Evolutionary conservation across 2,113 vertebrate species (phyloP), one percentile per base, ranked within the genome.

Genomic region (Lichenostomus cassidix): DNA sequence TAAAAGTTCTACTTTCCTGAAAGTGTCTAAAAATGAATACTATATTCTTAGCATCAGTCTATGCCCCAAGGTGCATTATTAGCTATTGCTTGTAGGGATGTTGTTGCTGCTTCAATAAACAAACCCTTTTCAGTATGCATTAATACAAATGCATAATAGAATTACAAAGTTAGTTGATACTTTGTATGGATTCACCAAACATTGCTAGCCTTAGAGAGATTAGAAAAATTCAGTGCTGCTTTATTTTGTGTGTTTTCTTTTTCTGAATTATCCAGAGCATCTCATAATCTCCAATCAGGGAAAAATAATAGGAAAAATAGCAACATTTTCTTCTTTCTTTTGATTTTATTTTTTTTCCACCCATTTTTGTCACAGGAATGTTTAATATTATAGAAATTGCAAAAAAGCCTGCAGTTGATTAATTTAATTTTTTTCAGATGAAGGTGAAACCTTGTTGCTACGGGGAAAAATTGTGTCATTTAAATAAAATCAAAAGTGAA

Each of bases 111-210:
- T 92, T 93, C 58, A 7, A 31, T 89, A 90, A 85, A n/a, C 70
- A 87, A 91, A 91, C n/a, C 21, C 53, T 96, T 91, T 89, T 91
- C 90, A 87, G 22, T 87, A 64, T 76, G 58, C 79, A 80, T 95
- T 76, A 88, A 73, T 85, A 90, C 28, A 94, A 96, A 91, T 49
- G 12, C 49, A 27, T 35, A 85, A 85, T 18, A 71, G 29, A 82
- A 73, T 85, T 41, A 44, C 13, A 31, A 87, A 92, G 42, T 74
- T 81, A 53, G 46, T 44, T 81, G 52, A 53, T 93, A 62, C 22
- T 94, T 85, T 35, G 14, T 64, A 33, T 33, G 33, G 25, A 85
- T 62, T 73, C 75, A 77, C 31, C 58, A 73, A 91, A 76, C 12
- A 44, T 11, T 85, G 17, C 13, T 13, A 76, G 55, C 3, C 12